These are phyloP conservation scores for Dallia pectoralis DNA, from an alignment of 2,797 vertebrate genomes.

Conservation along the genomic window DNA sequence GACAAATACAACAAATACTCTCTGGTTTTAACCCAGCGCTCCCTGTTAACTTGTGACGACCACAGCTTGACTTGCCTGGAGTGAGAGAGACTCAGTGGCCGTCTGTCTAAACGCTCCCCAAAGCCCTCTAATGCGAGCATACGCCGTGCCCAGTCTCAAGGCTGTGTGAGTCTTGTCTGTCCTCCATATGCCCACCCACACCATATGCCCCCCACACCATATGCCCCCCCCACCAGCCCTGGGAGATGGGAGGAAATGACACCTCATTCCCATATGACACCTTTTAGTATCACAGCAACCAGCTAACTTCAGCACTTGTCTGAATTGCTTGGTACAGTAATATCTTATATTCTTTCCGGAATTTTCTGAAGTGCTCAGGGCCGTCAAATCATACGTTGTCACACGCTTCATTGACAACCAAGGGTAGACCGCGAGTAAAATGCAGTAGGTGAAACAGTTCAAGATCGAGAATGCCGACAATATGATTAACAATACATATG, in stretches of 20 bases:
- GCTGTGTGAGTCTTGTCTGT: constrained; percentile 34
- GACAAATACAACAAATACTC: constrained; percentile 14
- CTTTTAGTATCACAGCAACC: constrained; percentile 48
- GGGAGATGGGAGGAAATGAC: constrained; percentile 17
- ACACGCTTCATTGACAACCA: no score
- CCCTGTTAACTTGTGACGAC: constrained; percentile 24
- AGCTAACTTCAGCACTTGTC: constrained; percentile 48
- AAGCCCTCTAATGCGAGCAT: constrained; percentile 17
- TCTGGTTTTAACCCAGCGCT: constrained; percentile 28
- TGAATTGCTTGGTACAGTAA: no score
- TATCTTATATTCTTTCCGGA: not conserved
- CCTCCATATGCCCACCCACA: no score
- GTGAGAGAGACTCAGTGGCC: constrained; percentile 18
- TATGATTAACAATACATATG: no score
- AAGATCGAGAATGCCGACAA: no score
- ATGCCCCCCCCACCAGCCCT: constrained; percentile 1
- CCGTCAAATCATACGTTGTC: not conserved
- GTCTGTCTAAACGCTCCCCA: constrained; percentile 29
- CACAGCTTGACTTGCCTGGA: constrained; percentile 4
- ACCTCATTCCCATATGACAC: constrained; percentile 20
- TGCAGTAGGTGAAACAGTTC: no score
- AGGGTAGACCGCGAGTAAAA: no score
- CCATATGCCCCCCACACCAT: not conserved
- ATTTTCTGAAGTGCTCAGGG: not conserved
- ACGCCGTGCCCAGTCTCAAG: constrained; percentile 31